Evolutionary conservation across 2,113 vertebrate species (phyloP).

Genomic region (Loxodonta africana): DNA sequence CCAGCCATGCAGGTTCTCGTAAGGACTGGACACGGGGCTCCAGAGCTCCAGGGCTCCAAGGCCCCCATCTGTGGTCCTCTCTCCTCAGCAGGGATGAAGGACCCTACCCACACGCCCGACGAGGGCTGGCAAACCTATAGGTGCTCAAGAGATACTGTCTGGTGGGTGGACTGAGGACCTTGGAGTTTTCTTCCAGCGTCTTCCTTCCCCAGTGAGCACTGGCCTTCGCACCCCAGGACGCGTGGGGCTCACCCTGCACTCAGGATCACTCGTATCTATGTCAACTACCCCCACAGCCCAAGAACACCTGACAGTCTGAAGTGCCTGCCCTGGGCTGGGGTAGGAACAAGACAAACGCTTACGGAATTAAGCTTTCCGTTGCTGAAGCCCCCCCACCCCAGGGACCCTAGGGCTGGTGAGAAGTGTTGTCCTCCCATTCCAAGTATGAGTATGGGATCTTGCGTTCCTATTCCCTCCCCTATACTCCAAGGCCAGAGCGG

Average conservation of each 20-base stretch:
- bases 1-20: neutral
- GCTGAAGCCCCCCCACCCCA: neutral
- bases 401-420: neutral
- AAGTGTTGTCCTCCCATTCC: neutral
- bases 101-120: neutral
- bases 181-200: neutral
- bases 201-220: neutral
- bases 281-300: fast-evolving
- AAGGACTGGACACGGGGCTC: neutral
- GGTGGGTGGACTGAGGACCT: neutral
- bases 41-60: neutral
- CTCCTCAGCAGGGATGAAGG: neutral
- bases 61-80: neutral
- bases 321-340: neutral
- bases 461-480: neutral
- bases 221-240: neutral
- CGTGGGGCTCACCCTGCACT: fast-evolving
- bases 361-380: neutral
- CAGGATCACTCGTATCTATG: fast-evolving
- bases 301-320: fast-evolving
- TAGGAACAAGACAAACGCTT: neutral
- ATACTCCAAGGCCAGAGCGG: fast-evolving
- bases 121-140: neutral
- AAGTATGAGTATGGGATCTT: neutral
- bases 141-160: neutral